Evolutionary conservation across 2,113 vertebrate species (phyloP).

Genomic region (Corydoras sp.): DNA sequence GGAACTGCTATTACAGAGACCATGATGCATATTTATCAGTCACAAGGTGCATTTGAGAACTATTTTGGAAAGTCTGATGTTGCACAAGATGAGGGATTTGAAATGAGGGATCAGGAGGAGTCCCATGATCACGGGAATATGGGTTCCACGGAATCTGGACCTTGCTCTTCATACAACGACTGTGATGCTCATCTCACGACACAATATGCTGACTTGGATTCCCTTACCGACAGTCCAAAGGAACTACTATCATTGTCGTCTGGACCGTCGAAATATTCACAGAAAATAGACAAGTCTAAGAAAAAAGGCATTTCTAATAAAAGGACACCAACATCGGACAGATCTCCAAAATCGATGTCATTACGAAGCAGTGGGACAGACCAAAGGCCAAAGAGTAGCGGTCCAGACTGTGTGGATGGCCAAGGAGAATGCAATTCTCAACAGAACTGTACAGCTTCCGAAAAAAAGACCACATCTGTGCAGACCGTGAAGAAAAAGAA

Average conservation of each 20-base stretch:
- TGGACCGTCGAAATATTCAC: conserved; percentile 37
- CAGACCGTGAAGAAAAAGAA: conserved; percentile 47
- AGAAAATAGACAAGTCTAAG: conserved; percentile 19
- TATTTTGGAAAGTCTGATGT: conserved; percentile 53
- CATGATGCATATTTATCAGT: conserved; percentile 61
- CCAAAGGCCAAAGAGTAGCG: conserved; percentile 41
- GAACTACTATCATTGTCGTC: conserved; percentile 62
- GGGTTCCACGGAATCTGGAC: conserved; percentile 41
- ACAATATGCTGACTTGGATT: conserved; percentile 47
- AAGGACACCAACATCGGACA: conserved; percentile 21
- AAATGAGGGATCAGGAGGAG: conserved; percentile 8
- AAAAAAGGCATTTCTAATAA: conserved; percentile 36
- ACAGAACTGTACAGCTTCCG: conserved; percentile 17
- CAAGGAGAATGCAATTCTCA: conserved; percentile 19
- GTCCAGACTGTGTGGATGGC: conserved; percentile 31
- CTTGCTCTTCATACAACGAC: conserved; percentile 51
- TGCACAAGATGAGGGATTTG: conserved; percentile 37
- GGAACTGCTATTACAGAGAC: conserved; percentile 60
- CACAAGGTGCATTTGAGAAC: conserved; percentile 55
- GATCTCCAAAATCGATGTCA: conserved; percentile 18
- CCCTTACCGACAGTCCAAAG: conserved; percentile 50
- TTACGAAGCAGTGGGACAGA: conserved; percentile 42
- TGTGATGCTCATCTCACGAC: conserved; percentile 55
- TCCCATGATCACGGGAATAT: conserved; percentile 36
- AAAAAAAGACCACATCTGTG: conserved; percentile 46